Evolutionary conservation across 1,140 invertebrate genomes (phyloP).

Genomic region (Cotesia typhae): DNA sequence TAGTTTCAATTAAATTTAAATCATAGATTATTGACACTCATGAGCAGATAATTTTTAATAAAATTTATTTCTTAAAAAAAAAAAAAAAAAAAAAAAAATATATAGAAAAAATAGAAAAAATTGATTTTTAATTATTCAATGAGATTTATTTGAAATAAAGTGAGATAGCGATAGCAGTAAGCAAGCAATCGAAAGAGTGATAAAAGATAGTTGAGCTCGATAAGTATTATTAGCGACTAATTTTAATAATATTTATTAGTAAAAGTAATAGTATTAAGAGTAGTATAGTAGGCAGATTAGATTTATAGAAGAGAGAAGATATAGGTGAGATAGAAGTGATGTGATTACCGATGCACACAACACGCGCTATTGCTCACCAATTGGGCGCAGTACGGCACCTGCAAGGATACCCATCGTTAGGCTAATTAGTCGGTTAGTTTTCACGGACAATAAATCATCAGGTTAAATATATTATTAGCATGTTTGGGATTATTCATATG

Average conservation of each 20-base stretch:
- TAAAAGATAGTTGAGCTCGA: constrained; percentile 19
- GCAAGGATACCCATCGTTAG: constrained; percentile 76
- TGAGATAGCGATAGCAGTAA: constrained; percentile 39
- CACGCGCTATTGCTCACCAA: constrained; percentile 90
- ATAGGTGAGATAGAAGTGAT: constrained; percentile 68
- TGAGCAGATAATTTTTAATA: background rate
- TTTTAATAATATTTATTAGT: constrained; percentile 10
- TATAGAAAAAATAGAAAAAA: too few species aligned
- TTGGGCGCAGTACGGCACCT: constrained; percentile 86
- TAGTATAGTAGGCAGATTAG: constrained; percentile 32
- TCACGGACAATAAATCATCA: constrained; percentile 29
- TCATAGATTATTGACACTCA: background rate
- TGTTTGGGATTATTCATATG: constrained; percentile 31
- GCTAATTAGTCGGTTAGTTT: constrained; percentile 56
- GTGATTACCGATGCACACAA: constrained; percentile 90
- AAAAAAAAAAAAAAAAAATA: too few species aligned
- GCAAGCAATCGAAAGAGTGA: background rate
- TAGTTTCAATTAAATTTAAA: too few species aligned
- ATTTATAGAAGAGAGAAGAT: constrained; percentile 46
- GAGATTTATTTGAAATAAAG: constrained; percentile 20
- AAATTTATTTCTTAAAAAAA: background rate
- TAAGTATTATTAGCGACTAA: constrained; percentile 22
- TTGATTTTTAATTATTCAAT: too few species aligned
- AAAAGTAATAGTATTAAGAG: constrained; percentile 28
- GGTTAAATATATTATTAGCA: constrained; percentile 32